Percentiles rank a stretch among this genome's conserved stretches.
These are phyloP conservation scores for Sicus ferrugineus DNA, from an alignment of 2,888 invertebrate genomes.

Conservation along the genomic window DNA sequence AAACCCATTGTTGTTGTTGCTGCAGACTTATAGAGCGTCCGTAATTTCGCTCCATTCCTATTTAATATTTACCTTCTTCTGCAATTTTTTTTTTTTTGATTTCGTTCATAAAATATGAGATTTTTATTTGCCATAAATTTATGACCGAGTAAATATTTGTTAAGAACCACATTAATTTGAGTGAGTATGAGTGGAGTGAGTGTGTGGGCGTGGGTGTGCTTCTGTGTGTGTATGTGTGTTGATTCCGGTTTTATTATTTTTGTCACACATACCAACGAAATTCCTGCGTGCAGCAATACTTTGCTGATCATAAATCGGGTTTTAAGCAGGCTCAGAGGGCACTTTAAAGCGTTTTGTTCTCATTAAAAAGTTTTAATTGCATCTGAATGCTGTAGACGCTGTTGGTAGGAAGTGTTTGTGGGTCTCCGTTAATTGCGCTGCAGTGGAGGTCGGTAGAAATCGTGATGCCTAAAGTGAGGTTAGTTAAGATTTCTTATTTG, in stretches of 20 bases:
- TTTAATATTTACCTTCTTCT: too few species aligned
- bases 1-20: too few species aligned
- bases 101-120: slow-evolving; percentile 16
- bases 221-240: slow-evolving; percentile 11
- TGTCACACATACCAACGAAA: not conserved
- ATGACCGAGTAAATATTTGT: slow-evolving; percentile 27
- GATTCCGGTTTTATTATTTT: slow-evolving; percentile 16
- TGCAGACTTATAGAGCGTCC: too few species aligned
- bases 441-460: too few species aligned
- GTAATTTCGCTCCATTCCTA: too few species aligned
- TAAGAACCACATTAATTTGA: slow-evolving; percentile 19
- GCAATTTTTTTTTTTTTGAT: not conserved
- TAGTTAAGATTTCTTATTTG: too few species aligned
- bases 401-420: too few species aligned
- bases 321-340: not conserved
- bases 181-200: not conserved
- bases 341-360: not conserved
- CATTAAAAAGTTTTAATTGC: not conserved
- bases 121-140: slow-evolving; percentile 29
- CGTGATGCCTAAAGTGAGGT: too few species aligned
- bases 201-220: not conserved
- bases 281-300: too few species aligned
- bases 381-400: not conserved
- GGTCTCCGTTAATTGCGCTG: too few species aligned
- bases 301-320: too few species aligned